These are phyloP conservation scores for Zoanthus sociatus DNA, from an alignment of 92 coral and sea anemone species.

Conservation along the genomic window DNA sequence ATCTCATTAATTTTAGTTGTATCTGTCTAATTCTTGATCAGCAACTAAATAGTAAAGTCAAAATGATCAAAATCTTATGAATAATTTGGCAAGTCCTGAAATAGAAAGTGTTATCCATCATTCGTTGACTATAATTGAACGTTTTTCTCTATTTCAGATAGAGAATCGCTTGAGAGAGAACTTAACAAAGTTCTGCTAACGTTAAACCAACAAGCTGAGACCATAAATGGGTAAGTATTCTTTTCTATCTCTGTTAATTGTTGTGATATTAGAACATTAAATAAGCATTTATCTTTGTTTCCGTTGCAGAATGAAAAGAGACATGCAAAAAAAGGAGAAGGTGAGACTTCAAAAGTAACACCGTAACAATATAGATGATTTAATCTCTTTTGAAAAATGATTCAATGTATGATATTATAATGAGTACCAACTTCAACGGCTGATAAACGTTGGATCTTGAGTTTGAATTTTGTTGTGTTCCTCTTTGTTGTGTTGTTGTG, in stretches of 20 bases:
- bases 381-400: background rate
- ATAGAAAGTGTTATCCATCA: too few relatives aligned
- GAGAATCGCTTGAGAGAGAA: constrained; percentile 77
- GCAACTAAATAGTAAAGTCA: too few relatives aligned
- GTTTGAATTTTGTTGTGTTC: too few relatives aligned
- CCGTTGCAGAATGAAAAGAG: constrained; percentile 69
- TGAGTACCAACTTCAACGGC: too few relatives aligned
- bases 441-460: too few relatives aligned
- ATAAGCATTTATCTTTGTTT: background rate
- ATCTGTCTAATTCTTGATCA: too few relatives aligned
- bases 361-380: background rate
- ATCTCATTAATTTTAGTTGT: too few relatives aligned
- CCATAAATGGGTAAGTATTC: constrained; percentile 77
- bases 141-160: constrained; percentile 46
- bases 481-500: too few relatives aligned
- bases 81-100: too few relatives aligned
- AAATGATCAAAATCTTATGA: too few relatives aligned
- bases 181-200: constrained; percentile 75
- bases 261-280: background rate
- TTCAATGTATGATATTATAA: too few relatives aligned
- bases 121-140: too few relatives aligned
- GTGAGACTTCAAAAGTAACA: constrained; percentile 17
- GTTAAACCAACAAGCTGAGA: constrained; percentile 80
- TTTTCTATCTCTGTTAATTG: background rate
- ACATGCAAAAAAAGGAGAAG: constrained; percentile 65